Base-by-base conservation (phyloP, 2,113 vertebrate genomes). In the Pao palembangensis region DNA sequence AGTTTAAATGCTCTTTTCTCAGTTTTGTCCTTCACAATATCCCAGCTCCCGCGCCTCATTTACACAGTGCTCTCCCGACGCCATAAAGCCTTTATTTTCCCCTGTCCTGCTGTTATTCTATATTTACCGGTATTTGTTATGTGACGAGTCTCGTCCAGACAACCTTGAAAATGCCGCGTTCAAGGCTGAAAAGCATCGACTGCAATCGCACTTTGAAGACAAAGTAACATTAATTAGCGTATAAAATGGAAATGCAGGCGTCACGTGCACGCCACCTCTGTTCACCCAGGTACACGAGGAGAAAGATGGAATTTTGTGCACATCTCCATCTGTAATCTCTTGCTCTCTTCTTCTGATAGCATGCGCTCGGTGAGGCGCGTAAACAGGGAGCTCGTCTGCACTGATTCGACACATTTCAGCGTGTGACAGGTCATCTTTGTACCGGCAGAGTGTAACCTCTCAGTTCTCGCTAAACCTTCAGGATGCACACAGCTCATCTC, bases 371-470 rank as follows among this genome's bases (percentile, higher is more conserved):
- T 50, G 75, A 67, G 81, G 49, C 61, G 68, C 81, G 75, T 78
- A 79, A 87, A 83, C 80, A 73, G 74, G 78, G 83, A 81, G 77
- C 76, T 76, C 60, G 63, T 69, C 67, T 69, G 71, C 75, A 70
- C 56, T 74, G 84, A 74, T 85, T 61, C 64, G 43, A 70, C 78
- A 41, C 60, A 73, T 64, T 85, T 79, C 73, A 58, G 78, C 11
- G 69, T 76, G 74, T 85, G 82, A 86, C 86, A 86, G 88, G 88
- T 89, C 88, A 88, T 75, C 84, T 89, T 84, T 87, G 83, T 84
- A 85, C 70, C 51, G 76, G 77, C 3, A 4, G 58, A 80, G 82
- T 85, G 81, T 85, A 85, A 88, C 87, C 84, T 87, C 80, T 85
- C 82, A 86, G 85, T 85, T 85, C 70, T 79, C 58, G 72, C 73